Conservation (phyloP, 2,113 vertebrate species). For the Alethe diademata region DNA sequence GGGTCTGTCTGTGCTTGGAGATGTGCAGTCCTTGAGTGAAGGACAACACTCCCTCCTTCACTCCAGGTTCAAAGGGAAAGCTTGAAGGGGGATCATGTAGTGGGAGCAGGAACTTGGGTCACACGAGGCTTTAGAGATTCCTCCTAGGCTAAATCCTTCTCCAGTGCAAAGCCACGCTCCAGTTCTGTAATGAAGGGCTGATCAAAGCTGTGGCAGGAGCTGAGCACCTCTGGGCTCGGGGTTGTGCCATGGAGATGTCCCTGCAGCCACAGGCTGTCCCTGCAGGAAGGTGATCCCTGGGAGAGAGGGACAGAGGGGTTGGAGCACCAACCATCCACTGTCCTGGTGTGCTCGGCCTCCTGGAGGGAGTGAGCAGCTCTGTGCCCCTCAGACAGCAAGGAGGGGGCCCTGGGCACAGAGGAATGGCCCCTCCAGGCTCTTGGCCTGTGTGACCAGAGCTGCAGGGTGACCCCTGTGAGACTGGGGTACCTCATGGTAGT, state of each 20-base stretch:
- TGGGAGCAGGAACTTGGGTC: neutral
- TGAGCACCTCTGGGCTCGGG: fast-evolving
- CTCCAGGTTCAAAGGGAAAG: neutral
- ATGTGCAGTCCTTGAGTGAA: neutral
- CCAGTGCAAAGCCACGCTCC: neutral
- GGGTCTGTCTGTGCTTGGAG: neutral
- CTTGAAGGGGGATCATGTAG: neutral
- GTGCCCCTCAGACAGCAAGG: neutral
- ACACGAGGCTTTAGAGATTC: fast-evolving
- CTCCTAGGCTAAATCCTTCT: neutral
- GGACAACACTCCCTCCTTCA: fast-evolving
- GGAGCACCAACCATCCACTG: neutral
- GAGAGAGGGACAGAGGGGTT: neutral
- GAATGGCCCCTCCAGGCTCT: neutral
- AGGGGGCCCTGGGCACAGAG: neutral
- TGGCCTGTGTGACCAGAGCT: neutral
- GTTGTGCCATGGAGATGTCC: neutral
- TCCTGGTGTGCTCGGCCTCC: fast-evolving
- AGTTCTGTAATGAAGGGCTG: neutral
- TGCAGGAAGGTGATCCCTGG: neutral
- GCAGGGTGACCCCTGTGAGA: neutral
- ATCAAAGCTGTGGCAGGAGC: neutral
- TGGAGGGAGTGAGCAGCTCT: neutral
- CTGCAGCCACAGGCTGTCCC: neutral
- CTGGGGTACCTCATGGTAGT: too few species aligned